phyloP scores from a whole-genome alignment of 2,888 invertebrate genomes.

The Acanthococcus lagerstroemiae region DNA sequence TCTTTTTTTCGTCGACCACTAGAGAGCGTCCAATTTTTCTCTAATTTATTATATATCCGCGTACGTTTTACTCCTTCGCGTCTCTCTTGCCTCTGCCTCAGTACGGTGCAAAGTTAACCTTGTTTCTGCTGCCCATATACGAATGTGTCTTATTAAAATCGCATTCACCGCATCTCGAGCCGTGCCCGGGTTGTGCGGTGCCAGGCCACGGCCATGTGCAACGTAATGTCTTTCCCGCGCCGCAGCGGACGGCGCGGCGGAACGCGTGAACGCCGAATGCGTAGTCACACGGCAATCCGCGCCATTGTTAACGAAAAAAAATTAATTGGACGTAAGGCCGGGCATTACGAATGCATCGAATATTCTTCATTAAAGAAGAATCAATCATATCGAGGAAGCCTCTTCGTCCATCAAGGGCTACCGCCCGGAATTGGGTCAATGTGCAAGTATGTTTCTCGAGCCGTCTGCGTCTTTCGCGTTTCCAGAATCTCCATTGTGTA shows the following conservation, averaged over 20 bases:
- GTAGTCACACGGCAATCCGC: neutral
- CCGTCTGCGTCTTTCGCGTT: too few species aligned
- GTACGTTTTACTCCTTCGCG: too few species aligned
- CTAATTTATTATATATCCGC: neutral
- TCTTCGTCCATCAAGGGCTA: too few species aligned
- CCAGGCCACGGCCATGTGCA: too few species aligned
- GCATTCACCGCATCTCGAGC: neutral
- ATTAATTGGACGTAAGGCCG: neutral
- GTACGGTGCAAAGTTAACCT: neutral
- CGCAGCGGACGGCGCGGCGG: neutral
- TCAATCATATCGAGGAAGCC: slow-evolving; percentile 2
- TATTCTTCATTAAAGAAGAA: slow-evolving; percentile 7
- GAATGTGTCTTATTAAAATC: neutral
- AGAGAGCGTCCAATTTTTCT: neutral
- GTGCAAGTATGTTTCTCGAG: too few species aligned
- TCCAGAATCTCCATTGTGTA: too few species aligned
- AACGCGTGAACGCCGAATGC: neutral
- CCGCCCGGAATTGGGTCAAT: too few species aligned
- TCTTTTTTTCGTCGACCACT: too few species aligned
- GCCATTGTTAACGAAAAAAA: neutral
- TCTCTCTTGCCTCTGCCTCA: too few species aligned
- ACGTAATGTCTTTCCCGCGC: neutral
- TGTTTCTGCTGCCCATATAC: neutral
- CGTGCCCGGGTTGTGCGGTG: too few species aligned
- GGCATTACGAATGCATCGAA: neutral